Percentiles rank a stretch among this genome's conserved stretches.
Evolutionary conservation across 2,797 vertebrate species (phyloP).

Genomic region (Centroberyx gerrardi): DNA sequence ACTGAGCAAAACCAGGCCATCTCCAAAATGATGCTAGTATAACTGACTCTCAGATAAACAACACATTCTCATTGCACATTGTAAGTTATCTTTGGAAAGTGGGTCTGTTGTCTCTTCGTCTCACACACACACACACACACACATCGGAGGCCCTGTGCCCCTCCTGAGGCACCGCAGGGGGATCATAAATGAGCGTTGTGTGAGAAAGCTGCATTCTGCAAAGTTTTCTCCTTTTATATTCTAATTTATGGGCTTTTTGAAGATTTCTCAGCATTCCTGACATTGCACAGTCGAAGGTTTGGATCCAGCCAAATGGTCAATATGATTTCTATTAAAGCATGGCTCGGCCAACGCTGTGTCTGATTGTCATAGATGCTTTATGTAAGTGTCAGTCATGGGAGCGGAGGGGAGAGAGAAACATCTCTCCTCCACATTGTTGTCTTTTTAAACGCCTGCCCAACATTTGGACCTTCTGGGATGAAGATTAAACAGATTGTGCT

Average conservation of each 20-base stretch:
- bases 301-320: slow-evolving; percentile 20
- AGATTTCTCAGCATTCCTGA: slow-evolving; percentile 63
- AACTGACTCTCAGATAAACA: slow-evolving; percentile 20
- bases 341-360: slow-evolving; percentile 4
- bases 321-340: slow-evolving; percentile 40
- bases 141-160: slow-evolving; percentile 13
- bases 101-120: slow-evolving; percentile 24
- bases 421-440: neutral
- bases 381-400: neutral
- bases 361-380: neutral
- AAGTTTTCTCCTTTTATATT: slow-evolving; percentile 53
- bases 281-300: slow-evolving; percentile 49
- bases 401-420: neutral
- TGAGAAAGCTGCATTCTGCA: slow-evolving; percentile 61
- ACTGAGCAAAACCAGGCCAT: neutral
- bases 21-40: neutral
- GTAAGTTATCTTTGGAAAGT: slow-evolving; percentile 36
- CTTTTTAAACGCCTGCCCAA: neutral
- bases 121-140: slow-evolving; percentile 5
- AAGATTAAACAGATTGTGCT: neutral
- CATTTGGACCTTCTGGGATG: neutral
- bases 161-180: slow-evolving; percentile 31
- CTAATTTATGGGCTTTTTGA: slow-evolving; percentile 62
- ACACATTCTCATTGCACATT: slow-evolving; percentile 10
- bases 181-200: slow-evolving; percentile 36